phyloP scores from a whole-genome alignment of 1,140 invertebrate species.

The Nebria ingens region DNA sequence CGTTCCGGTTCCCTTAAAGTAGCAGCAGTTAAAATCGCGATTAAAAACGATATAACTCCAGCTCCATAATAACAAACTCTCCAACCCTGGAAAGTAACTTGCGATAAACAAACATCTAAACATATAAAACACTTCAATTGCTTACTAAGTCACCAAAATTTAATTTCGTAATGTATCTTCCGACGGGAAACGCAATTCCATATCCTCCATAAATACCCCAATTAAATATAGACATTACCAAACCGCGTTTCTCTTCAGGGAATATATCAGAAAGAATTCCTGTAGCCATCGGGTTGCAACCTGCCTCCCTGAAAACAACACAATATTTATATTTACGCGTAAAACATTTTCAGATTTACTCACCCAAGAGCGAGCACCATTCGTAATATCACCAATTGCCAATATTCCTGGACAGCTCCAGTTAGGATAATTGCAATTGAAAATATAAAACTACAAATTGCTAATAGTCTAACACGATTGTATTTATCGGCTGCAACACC shows the following conservation, averaged over 20 bases:
- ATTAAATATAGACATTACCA: slow-evolving; percentile 89
- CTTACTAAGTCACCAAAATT: slow-evolving; percentile 66
- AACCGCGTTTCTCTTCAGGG: slow-evolving; percentile 65
- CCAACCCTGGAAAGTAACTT: slow-evolving; percentile 59
- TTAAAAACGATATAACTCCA: slow-evolving; percentile 67
- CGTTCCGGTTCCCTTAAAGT: slow-evolving; percentile 70
- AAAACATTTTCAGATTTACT: slow-evolving; percentile 22
- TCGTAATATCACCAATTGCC: slow-evolving; percentile 78
- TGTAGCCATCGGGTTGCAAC: slow-evolving; percentile 81
- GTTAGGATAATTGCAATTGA: slow-evolving; percentile 72
- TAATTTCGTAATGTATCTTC: slow-evolving; percentile 70
- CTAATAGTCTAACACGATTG: slow-evolving; percentile 63
- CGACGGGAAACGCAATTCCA: slow-evolving; percentile 83
- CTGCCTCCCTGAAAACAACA: slow-evolving; percentile 56
- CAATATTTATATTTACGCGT: slow-evolving; percentile 12
- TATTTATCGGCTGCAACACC: slow-evolving; percentile 75
- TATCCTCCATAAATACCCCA: slow-evolving; percentile 95
- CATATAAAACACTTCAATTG: slow-evolving; percentile 14
- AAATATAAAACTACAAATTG: slow-evolving; percentile 68
- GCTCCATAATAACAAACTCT: slow-evolving; percentile 75
- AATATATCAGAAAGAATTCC: slow-evolving; percentile 80
- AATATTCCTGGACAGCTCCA: slow-evolving; percentile 74
- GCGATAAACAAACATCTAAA: background rate
- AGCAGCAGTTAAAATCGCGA: slow-evolving; percentile 60
- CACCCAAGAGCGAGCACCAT: slow-evolving; percentile 81